A percentile compares a stretch with the other conserved stretches of the same genome.
phyloP scores from a whole-genome alignment of 2,888 invertebrate species.

The Eutolmus rufibarbis region DNA sequence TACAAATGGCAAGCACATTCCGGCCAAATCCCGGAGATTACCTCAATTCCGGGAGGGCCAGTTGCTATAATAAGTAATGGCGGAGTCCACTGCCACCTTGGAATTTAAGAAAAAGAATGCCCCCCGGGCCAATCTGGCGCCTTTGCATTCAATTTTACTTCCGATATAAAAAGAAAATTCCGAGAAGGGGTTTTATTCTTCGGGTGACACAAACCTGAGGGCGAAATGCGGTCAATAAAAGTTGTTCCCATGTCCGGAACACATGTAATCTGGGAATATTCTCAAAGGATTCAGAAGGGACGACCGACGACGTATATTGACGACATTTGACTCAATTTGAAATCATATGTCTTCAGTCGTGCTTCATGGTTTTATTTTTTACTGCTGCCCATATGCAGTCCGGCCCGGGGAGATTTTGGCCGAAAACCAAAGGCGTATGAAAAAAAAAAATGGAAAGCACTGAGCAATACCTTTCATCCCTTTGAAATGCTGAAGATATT shows the following conservation, averaged over 20 bases:
- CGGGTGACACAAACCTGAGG: conserved; percentile 17
- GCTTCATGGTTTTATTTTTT: conserved; percentile 36
- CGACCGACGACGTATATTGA: conserved; percentile 43
- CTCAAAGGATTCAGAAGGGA: conserved; percentile 46
- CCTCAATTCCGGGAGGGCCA: not conserved
- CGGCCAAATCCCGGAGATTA: conserved; percentile 2
- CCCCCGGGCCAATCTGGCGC: conserved; percentile 38
- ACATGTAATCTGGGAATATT: conserved; percentile 47
- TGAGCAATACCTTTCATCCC: conserved; percentile 43
- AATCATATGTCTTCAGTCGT: conserved; percentile 46
- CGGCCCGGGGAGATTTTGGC: not conserved
- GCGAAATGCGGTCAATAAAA: conserved; percentile 43
- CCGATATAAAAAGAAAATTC: conserved; percentile 17
- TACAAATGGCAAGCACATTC: conserved; percentile 4
- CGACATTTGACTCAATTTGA: conserved; percentile 49
- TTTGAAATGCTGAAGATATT: conserved; percentile 45
- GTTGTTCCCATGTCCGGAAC: conserved; percentile 44
- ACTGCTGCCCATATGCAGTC: not conserved
- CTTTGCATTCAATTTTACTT: conserved; percentile 41
- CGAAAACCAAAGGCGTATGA: not conserved
- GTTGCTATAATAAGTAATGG: not conserved
- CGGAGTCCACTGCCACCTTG: conserved; percentile 5
- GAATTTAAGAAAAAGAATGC: conserved; percentile 1
- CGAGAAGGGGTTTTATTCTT: conserved; percentile 4
- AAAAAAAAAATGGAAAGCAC: not conserved